Conservation (phyloP, 2,797 vertebrate genomes). For the Pangasius djambal region DNA sequence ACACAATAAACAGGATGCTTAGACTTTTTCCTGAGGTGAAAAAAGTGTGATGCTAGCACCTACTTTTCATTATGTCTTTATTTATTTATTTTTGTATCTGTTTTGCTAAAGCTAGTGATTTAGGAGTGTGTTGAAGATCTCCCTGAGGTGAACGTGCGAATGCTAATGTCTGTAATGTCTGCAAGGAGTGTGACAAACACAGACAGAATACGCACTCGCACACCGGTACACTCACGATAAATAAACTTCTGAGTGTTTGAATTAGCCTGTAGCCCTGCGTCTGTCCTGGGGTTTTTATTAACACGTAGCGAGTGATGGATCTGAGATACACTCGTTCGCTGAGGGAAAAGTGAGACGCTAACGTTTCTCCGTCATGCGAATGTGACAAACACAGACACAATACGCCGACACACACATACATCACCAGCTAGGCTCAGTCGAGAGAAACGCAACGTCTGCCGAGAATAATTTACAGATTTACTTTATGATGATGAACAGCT, state of each 20-base stretch:
- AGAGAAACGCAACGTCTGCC: background rate
- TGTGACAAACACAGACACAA: background rate
- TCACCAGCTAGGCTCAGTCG: background rate
- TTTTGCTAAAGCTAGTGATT: background rate
- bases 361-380: background rate
- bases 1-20: background rate
- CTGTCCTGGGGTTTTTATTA: conserved; percentile 7
- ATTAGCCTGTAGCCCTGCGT: conserved; percentile 16
- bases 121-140: background rate
- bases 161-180: background rate
- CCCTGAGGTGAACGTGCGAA: background rate
- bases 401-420: background rate
- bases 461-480: background rate
- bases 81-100: background rate
- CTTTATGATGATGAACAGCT: background rate
- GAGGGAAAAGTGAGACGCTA: background rate
- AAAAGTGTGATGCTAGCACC: background rate
- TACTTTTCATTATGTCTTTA: background rate
- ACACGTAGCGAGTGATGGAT: background rate
- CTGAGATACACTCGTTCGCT: conserved; percentile 6
- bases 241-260: background rate
- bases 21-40: background rate
- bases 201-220: background rate
- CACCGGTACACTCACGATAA: background rate
- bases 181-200: background rate